These are phyloP conservation scores for Neosilurus hyrtlii DNA, from an alignment of 2,797 vertebrate species.

Conservation along the genomic window DNA sequence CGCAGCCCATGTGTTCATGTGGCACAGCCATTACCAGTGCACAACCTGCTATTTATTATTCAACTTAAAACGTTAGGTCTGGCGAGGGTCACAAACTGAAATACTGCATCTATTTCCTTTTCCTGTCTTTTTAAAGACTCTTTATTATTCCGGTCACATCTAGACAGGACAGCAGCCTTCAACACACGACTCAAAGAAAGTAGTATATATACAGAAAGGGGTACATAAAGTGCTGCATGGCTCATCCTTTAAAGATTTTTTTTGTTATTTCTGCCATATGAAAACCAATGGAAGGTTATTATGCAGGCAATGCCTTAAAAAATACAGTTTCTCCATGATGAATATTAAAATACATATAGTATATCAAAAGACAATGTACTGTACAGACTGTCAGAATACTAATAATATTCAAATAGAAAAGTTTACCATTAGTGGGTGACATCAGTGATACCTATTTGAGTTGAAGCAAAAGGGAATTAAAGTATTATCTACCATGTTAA, in stretches of 20 bases:
- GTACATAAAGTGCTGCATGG: constrained; percentile 68
- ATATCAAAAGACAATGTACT: constrained; percentile 26
- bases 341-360: constrained; percentile 37
- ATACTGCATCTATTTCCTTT: constrained; percentile 45
- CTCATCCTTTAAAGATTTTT: constrained; percentile 56
- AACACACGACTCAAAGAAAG: constrained; percentile 57
- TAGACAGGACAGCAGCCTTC: constrained; percentile 56
- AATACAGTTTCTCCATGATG: constrained; percentile 55
- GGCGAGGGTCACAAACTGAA: constrained; percentile 29
- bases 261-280: constrained; percentile 60
- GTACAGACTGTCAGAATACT: not conserved
- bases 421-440: constrained; percentile 37
- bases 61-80: constrained; percentile 30
- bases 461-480: constrained; percentile 47
- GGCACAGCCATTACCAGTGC: constrained; percentile 18
- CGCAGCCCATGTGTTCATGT: constrained; percentile 15
- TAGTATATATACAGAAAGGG: constrained; percentile 72
- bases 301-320: constrained; percentile 58
- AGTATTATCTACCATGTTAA: constrained; percentile 43
- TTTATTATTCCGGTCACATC: constrained; percentile 64
- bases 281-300: constrained; percentile 64
- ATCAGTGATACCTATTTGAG: constrained; percentile 48
- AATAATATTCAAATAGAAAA: constrained; percentile 26
- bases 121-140: constrained; percentile 48
- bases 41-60: constrained; percentile 9